Evolutionary conservation across 2,797 vertebrate species (phyloP), one percentile per base, ranked within the genome.

Genomic region (Sebastes iracundus): DNA sequence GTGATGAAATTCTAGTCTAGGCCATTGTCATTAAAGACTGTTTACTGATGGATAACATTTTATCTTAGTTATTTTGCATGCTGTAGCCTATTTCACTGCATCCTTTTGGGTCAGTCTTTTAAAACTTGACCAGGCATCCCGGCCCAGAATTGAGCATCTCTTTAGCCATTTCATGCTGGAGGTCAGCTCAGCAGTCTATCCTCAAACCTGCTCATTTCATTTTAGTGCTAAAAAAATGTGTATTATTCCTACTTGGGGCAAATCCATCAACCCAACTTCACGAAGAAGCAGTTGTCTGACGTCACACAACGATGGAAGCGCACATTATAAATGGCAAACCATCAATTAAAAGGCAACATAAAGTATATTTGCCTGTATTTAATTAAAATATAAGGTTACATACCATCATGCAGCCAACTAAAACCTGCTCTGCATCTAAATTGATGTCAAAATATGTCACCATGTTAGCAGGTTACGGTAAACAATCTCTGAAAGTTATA

Each of bases 21-120:
- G 42, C 27, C 42, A 61, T 71, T 62, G 30, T 72, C 8, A 52
- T 70, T 42, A 49, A 58, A 52, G 32, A n/a, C 30, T 22, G 62
- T 33, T 49, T 14, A 63, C 1, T 59, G 10, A 58, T 30, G 20
- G 20, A 8, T 2, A n/a, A 9, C 8, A 65, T 73, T 70, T 66
- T 35, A 27, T 0, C 2, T n/a, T n/a, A 3, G n/a, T 55, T 56
- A 20, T 52, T 3, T n/a, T 0, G 30, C 22, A 62, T 38, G 0
- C 0, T 22, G 9, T 4, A 25, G 38, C 1, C 23, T 25, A 42
- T 49, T 66, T 53, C 5, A 7, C 14, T 14, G 18, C 30, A 61
- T 53, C 30, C 7, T 27, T 72, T 32, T 1, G 22, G 22, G 4
- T 14, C 9, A 22, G 4, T 22, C 14, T 20, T 33, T 2, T 16